Base-by-base conservation (phyloP, 2,888 invertebrate species). In the Platycnemis pennipes region DNA sequence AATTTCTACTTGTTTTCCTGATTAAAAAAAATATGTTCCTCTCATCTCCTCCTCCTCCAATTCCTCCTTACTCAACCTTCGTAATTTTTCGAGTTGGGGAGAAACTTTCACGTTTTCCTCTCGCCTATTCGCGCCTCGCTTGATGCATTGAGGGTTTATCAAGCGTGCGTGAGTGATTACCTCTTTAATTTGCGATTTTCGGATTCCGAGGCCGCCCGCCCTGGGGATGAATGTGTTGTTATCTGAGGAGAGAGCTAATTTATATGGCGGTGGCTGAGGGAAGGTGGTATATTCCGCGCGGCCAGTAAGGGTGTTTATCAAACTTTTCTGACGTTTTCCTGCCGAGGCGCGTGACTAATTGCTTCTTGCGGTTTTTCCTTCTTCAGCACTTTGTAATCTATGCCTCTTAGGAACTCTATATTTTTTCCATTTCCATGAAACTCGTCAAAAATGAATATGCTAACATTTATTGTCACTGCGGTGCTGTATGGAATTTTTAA, bases 171-270 rank as follows among this genome's bases (percentile, higher is more conserved):
- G 77, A 77, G 77, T 77, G 77, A 77, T 77, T 77, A 77, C 31
- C 77, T 77, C 77, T 77, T 77, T 77, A 77, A 77, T 77, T 77
- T 77, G 77, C 77, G 31, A 77, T 77, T 77, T 77, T 77, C 31
- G 37, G 37, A 77, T 77, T 37, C 37, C 77, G 26, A n/a, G 11
- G 13, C 37, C 77, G 19, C 37, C 77, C 37, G 31, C n/a, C 26
- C 26, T 63, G 13, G 16, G 77, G 31, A 77, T 37, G 37, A 37
- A 77, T 77, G 37, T 77, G 77, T 77, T 77, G 77, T 77, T 77
- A 77, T 77, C 77, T 37, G 77, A 77, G 31, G 77, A 77, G 77
- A 77, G 31, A 37, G 31, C 77, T 63, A 77, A 77, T 31, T 77
- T 77, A 37, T 77, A 77, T 37, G 77, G 77, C 31, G 77, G 77